Conservation (phyloP, 2,113 vertebrate genomes). For the Lepus americanus region DNA sequence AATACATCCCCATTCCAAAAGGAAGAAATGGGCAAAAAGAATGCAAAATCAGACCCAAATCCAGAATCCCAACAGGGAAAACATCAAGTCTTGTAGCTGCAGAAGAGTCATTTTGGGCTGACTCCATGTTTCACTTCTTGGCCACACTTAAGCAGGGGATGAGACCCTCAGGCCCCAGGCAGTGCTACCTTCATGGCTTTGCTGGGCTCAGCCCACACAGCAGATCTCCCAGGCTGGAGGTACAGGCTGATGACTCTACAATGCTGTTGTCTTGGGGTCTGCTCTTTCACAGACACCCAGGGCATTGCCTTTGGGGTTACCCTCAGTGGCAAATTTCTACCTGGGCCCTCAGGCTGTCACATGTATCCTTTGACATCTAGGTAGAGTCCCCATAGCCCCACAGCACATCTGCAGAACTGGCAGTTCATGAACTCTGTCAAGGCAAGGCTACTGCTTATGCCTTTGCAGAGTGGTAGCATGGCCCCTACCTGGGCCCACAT, state of each 20-base stretch:
- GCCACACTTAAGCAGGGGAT: neutral
- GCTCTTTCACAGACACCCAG: neutral
- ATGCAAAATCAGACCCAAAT: neutral
- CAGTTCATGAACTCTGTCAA: neutral
- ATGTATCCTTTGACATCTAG: neutral
- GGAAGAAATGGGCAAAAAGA: neutral
- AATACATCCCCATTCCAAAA: neutral
- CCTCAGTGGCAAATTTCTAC: neutral
- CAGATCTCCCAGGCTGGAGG: neutral
- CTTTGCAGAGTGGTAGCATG: neutral
- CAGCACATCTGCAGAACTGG: neutral
- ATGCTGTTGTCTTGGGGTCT: neutral
- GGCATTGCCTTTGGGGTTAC: neutral
- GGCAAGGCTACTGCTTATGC: neutral
- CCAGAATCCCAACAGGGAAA: neutral
- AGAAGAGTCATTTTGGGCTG: neutral
- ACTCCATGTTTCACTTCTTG: neutral
- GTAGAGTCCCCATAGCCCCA: neutral
- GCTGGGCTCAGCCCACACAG: neutral
- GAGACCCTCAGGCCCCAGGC: neutral
- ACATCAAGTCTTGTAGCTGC: neutral
- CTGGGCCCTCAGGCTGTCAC: neutral
- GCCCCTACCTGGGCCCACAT: too few species aligned
- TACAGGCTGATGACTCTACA: neutral
- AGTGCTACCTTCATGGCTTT: neutral